Percentiles rank a stretch among this genome's conserved stretches.
Evolutionary conservation across 2,113 vertebrate species (phyloP).

Genomic region (Aleadryas rufinucha): DNA sequence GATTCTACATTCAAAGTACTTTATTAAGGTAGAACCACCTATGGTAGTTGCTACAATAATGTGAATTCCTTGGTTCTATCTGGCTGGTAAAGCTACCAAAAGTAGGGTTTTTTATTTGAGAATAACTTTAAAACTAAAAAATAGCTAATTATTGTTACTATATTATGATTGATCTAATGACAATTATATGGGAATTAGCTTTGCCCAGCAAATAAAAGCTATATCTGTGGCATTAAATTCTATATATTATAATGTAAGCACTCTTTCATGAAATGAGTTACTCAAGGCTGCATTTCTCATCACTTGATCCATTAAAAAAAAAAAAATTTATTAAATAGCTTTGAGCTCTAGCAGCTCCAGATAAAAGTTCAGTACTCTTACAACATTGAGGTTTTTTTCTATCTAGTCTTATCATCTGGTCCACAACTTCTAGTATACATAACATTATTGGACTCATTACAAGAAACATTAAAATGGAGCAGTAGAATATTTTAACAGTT

Average conservation of each 20-base stretch:
- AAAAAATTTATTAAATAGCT: background rate
- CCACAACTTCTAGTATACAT: background rate
- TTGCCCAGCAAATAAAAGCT: background rate
- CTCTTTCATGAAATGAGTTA: background rate
- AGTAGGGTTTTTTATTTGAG: background rate
- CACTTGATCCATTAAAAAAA: background rate
- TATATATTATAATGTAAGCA: background rate
- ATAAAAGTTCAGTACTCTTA: background rate
- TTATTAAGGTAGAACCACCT: background rate
- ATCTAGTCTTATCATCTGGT: background rate
- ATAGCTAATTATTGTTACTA: background rate
- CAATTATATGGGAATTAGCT: background rate
- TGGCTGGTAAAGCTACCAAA: background rate
- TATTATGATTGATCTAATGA: background rate
- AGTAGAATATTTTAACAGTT: background rate
- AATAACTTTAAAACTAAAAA: background rate
- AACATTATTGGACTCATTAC: background rate
- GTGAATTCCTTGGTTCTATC: background rate
- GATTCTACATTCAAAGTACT: background rate
- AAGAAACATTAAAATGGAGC: background rate
- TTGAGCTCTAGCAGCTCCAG: background rate
- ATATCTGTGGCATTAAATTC: background rate
- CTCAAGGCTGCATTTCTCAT: background rate
- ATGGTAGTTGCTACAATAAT: background rate
- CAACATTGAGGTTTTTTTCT: background rate